Percentiles rank a stretch among this genome's conserved stretches.
These are phyloP conservation scores for Paralichthys olivaceus DNA, from an alignment of 2,113 vertebrate genomes.

Conservation along the genomic window DNA sequence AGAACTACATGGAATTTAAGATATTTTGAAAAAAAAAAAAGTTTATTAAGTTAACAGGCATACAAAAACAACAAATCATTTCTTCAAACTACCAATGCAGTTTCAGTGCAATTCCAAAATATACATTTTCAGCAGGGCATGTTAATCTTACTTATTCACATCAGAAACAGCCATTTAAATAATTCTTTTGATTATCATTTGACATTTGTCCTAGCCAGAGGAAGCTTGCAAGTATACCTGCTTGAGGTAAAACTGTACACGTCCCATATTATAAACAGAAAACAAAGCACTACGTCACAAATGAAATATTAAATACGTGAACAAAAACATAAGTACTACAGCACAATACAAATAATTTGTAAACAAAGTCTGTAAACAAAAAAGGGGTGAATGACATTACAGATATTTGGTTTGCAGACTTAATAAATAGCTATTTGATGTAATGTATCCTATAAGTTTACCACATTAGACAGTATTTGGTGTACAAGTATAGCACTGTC, in stretches of 20 bases:
- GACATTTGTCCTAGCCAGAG: conserved; percentile 71
- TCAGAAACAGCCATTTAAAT: conserved; percentile 69
- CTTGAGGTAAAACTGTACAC: conserved; percentile 69
- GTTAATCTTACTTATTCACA: conserved; percentile 72
- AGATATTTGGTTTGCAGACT: conserved; percentile 72
- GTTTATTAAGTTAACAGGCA: conserved; percentile 83
- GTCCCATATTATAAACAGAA: conserved; percentile 44
- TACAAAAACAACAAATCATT: conserved; percentile 78
- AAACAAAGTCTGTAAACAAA: conserved; percentile 70
- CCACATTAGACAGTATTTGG: conserved; percentile 60
- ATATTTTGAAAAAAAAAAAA: conserved; percentile 65
- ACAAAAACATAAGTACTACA: conserved; percentile 57
- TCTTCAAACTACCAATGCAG: conserved; percentile 73
- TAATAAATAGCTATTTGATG: conserved; percentile 62
- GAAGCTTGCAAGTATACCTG: conserved; percentile 66
- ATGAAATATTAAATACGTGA: conserved; percentile 71
- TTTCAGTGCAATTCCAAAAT: conserved; percentile 85
- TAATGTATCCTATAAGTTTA: conserved; percentile 32
- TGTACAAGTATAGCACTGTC: conserved; percentile 63
- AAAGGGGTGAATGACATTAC: conserved; percentile 48
- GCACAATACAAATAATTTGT: conserved; percentile 67
- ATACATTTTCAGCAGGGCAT: conserved; percentile 79
- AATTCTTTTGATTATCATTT: conserved; percentile 72
- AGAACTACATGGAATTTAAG: background rate
- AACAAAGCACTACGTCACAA: conserved; percentile 63